Evolutionary conservation across 64 coral and sea anemone genomes (phyloP).

Genomic region (Pocillopora damicornis): DNA sequence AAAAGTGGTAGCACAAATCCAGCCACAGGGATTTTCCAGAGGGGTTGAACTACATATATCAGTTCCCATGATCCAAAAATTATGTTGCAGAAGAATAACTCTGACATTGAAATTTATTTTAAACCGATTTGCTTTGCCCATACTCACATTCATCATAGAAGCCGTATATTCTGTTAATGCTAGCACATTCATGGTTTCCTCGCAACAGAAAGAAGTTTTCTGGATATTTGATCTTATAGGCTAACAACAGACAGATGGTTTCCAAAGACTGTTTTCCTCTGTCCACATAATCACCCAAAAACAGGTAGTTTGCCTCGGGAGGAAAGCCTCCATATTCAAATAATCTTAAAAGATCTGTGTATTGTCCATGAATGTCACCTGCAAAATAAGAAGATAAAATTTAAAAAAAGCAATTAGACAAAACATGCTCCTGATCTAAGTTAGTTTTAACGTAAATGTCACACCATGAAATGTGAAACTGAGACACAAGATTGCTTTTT

Average conservation of each 20-base stretch:
- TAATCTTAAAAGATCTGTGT: constrained; percentile 90
- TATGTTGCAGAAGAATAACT: not conserved
- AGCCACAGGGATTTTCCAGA: not conserved
- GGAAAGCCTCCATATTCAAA: constrained; percentile 99
- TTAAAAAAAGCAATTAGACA: not conserved
- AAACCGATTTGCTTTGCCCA: not conserved
- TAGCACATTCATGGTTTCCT: constrained; percentile 99
- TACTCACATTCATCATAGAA: constrained; percentile 99
- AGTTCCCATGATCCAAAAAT: not conserved
- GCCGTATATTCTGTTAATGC: constrained; percentile 99
- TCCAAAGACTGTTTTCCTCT: constrained; percentile 97
- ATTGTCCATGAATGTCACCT: constrained; percentile 99
- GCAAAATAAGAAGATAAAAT: not conserved
- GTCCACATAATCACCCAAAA: constrained; percentile 98
- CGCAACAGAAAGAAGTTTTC: constrained; percentile 98
- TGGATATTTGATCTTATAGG: constrained; percentile 99
- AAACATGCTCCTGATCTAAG: not conserved
- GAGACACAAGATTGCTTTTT: too few species aligned
- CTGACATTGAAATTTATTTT: not conserved
- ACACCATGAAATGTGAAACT: too few species aligned
- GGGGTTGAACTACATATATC: too few species aligned
- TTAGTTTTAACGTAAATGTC: not conserved
- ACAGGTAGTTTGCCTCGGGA: constrained; percentile 96
- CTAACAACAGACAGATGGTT: constrained; percentile 93
- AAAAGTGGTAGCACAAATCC: not conserved